Conservation (phyloP, 53 echinoderm and acorn worm species). For the Crossaster papposus region DNA sequence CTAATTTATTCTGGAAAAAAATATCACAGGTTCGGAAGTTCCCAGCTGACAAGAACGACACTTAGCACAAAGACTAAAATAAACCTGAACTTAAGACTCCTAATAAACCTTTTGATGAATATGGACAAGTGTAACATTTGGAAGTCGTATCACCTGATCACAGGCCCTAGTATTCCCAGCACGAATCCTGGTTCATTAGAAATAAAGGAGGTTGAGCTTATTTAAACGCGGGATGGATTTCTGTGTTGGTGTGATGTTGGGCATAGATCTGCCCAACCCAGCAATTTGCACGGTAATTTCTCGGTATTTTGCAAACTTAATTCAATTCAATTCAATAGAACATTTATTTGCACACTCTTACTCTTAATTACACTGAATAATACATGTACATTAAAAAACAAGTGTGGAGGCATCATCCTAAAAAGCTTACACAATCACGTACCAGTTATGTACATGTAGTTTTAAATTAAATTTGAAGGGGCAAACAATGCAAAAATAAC, state of each 20-base stretch:
- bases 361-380: too few relatives aligned
- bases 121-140: not conserved
- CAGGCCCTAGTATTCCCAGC: not conserved
- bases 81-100: too few relatives aligned
- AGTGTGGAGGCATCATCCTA: too few relatives aligned
- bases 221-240: not conserved
- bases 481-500: too few relatives aligned
- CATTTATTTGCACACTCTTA: too few relatives aligned
- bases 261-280: too few relatives aligned
- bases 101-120: not conserved
- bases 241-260: not conserved
- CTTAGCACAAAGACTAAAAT: not conserved
- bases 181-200: not conserved
- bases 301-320: not conserved
- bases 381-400: too few relatives aligned
- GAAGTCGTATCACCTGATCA: not conserved
- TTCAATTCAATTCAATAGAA: not conserved
- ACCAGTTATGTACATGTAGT: too few relatives aligned
- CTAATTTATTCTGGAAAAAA: not conserved
- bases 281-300: not conserved
- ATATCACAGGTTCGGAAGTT: not conserved
- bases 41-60: not conserved
- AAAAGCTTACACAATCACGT: too few relatives aligned
- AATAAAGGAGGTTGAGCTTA: not conserved
- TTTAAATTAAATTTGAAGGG: too few relatives aligned